A percentile compares a stretch with the other conserved stretches of the same genome.
These are phyloP conservation scores for Caenorhabditis imperialis DNA, from an alignment of 2,888 invertebrate genomes.

Conservation along the genomic window DNA sequence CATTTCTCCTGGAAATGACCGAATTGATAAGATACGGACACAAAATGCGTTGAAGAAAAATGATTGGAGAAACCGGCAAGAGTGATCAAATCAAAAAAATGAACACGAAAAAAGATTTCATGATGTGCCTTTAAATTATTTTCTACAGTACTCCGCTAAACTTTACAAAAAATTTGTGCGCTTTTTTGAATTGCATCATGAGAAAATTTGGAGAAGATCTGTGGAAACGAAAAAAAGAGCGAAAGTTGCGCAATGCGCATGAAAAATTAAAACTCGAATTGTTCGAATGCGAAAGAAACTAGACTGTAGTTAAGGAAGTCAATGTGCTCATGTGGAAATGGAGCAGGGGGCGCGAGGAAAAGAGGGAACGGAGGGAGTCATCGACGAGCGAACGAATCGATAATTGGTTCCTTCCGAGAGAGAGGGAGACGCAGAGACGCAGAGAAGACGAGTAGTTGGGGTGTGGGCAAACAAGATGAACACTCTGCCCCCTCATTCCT, in stretches of 20 bases:
- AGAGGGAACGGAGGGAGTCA: not conserved
- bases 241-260: not conserved
- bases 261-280: slow-evolving; percentile 13
- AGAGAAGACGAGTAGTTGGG: not conserved
- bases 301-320: no score
- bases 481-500: no score
- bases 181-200: no score
- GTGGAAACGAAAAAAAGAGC: not conserved
- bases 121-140: no score
- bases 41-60: not conserved
- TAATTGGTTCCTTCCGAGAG: slow-evolving; percentile 23
- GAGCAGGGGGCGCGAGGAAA: not conserved
- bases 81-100: not conserved
- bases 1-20: no score
- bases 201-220: no score
- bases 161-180: no score
- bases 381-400: slow-evolving; percentile 22
- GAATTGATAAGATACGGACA: not conserved
- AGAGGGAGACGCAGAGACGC: slow-evolving; percentile 22
- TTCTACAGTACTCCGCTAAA: no score
- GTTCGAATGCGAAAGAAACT: no score
- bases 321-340: no score
- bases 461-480: not conserved
- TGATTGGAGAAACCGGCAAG: no score
- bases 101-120: not conserved